These are phyloP conservation scores for Clarias batrachus DNA, from an alignment of 2,113 vertebrate genomes.

Conservation along the genomic window DNA sequence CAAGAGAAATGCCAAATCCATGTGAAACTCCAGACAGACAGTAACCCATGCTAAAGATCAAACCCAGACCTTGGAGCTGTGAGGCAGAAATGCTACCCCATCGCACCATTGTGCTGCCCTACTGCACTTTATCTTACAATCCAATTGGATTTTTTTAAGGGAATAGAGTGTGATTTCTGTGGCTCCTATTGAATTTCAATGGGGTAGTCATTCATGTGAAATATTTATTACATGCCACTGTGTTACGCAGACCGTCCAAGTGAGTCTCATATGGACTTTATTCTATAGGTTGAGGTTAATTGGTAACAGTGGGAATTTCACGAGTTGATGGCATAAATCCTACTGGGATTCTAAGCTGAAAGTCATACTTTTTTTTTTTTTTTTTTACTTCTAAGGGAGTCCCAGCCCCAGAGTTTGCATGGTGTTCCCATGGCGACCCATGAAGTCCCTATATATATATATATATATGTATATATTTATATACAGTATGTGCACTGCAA, in stretches of 20 bases:
- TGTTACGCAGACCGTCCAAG: neutral
- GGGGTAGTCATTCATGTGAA: neutral
- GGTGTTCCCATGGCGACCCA: neutral
- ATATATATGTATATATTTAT: rapidly evolving
- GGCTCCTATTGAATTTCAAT: neutral
- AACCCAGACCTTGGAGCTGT: neutral
- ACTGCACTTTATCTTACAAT: neutral
- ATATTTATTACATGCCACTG: neutral
- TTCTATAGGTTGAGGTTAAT: neutral
- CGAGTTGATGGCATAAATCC: neutral
- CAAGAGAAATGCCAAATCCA: neutral
- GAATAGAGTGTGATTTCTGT: neutral
- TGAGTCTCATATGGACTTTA: neutral
- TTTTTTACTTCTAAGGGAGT: neutral
- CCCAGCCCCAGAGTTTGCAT: no score
- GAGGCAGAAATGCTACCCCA: neutral
- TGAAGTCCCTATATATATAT: neutral
- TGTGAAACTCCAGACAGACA: no score
- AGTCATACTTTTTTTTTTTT: neutral
- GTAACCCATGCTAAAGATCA: neutral
- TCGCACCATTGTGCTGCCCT: neutral
- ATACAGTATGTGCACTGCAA: neutral
- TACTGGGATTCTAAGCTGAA: neutral
- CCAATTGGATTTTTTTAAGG: neutral
- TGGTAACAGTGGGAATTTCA: neutral